A percentile compares a stretch with the other conserved stretches of the same genome.
Conservation (phyloP, 1,140 invertebrate genomes). For the Pseudomyrmex gracilis region DNA sequence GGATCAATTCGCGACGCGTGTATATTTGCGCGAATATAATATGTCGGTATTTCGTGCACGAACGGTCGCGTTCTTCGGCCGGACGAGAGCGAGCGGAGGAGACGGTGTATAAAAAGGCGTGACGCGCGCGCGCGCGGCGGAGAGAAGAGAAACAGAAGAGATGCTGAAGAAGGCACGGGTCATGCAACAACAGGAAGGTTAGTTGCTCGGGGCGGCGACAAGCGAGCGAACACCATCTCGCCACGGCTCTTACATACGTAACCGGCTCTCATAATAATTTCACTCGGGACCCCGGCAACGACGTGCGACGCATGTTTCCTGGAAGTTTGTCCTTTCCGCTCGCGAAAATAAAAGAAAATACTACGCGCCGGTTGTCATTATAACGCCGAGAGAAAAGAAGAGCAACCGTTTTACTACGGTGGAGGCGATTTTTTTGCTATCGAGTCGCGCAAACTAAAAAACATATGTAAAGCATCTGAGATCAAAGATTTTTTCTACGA, state of each 20-base stretch:
- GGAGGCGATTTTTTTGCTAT: not conserved
- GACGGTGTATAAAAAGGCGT: constrained; percentile 56
- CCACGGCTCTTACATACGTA: constrained; percentile 77
- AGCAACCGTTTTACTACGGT: constrained; percentile 22
- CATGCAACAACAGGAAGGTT: constrained; percentile 84
- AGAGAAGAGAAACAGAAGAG: constrained; percentile 32
- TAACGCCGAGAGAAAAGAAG: not conserved
- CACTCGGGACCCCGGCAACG: constrained; percentile 61
- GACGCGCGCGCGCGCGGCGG: not conserved
- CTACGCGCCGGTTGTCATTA: constrained; percentile 8
- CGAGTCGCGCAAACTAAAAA: not conserved
- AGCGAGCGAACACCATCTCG: constrained; percentile 82
- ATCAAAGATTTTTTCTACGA: not conserved
- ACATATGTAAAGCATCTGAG: too few species aligned
- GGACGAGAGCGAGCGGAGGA: constrained; percentile 7
- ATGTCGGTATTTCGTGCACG: constrained; percentile 58
- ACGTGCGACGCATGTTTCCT: constrained; percentile 69
- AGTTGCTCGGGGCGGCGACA: constrained; percentile 83
- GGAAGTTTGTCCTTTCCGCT: constrained; percentile 63
- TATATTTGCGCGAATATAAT: constrained; percentile 61
- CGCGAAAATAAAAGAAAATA: constrained; percentile 13
- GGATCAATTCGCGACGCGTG: constrained; percentile 10
- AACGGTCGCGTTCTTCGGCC: constrained; percentile 52
- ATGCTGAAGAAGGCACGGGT: constrained; percentile 80
- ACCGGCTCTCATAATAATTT: constrained; percentile 81